Evolutionary conservation across 2,797 vertebrate species (phyloP).

Genomic region (Halcyon chelicuti): DNA sequence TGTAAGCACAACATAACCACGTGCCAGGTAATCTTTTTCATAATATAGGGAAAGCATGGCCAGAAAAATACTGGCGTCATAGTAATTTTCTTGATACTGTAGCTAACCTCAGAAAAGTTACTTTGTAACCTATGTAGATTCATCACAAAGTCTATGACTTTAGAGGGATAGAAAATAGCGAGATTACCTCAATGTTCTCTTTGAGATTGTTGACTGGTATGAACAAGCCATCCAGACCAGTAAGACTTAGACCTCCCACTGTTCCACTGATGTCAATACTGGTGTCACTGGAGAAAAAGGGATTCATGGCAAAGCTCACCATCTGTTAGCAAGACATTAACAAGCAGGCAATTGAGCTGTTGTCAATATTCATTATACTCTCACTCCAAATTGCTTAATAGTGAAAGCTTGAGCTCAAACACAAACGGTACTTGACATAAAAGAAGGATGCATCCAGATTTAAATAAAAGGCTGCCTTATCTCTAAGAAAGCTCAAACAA

Average conservation of each 20-base stretch:
- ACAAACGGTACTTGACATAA: background rate
- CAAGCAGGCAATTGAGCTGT: background rate
- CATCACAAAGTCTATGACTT: background rate
- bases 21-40: background rate
- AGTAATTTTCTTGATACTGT: background rate
- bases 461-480: background rate
- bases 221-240: conserved; percentile 80
- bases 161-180: background rate
- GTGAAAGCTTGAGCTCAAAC: background rate
- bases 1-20: background rate
- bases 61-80: background rate
- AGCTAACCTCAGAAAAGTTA: background rate
- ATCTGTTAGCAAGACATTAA: conserved; percentile 81
- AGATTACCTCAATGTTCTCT: conserved; percentile 88
- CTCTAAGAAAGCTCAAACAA: background rate
- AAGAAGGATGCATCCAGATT: background rate
- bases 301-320: conserved; percentile 91
- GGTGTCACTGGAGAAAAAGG: conserved; percentile 81
- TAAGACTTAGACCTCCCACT: conserved; percentile 88
- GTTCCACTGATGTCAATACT: conserved; percentile 83
- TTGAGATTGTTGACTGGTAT: conserved; percentile 86
- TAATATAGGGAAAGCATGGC: background rate
- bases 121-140: background rate
- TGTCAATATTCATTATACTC: background rate
- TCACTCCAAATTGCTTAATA: background rate